These are phyloP conservation scores for Elmis aenea DNA, from an alignment of 2,888 invertebrate genomes.

Conservation along the genomic window DNA sequence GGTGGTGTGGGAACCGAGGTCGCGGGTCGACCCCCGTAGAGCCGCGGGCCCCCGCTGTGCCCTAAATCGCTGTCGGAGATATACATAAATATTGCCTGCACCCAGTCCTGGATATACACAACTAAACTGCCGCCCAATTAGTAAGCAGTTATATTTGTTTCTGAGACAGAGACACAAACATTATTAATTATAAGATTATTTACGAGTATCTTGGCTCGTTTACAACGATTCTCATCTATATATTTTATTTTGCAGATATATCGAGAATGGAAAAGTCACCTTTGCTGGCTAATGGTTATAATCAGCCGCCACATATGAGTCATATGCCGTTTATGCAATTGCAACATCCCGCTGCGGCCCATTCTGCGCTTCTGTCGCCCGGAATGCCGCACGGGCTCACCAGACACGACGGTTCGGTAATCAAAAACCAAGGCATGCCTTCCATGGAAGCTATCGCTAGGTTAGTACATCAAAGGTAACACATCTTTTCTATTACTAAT, in stretches of 20 bases:
- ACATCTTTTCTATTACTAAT: not conserved
- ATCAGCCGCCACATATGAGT: slow-evolving; percentile 87
- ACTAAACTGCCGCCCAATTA: slow-evolving; percentile 10
- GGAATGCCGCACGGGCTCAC: slow-evolving; percentile 84
- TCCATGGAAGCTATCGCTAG: slow-evolving; percentile 89
- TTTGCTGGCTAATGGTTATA: slow-evolving; percentile 87
- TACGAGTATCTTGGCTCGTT: not conserved
- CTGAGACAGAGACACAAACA: slow-evolving; percentile 2
- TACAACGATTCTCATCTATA: not conserved
- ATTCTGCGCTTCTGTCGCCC: slow-evolving; percentile 80
- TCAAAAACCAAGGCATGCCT: slow-evolving; percentile 79
- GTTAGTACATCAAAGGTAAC: slow-evolving; percentile 49
- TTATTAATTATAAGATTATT: not conserved
- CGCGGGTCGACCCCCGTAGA: slow-evolving; percentile 35
- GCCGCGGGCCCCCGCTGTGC: slow-evolving; percentile 37
- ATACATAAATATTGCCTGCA: slow-evolving; percentile 29
- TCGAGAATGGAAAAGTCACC: slow-evolving; percentile 89
- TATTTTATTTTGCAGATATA: slow-evolving; percentile 60
- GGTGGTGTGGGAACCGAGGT: slow-evolving; percentile 42
- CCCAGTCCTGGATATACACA: slow-evolving; percentile 8
- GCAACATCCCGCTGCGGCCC: slow-evolving; percentile 66
- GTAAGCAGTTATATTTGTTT: slow-evolving; percentile 4
- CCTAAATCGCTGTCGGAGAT: slow-evolving; percentile 35
- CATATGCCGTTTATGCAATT: slow-evolving; percentile 95
- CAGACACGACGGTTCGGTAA: slow-evolving; percentile 75